Evolutionary conservation across 35 echinoderm and acorn worm species (phyloP).

Genomic region (Amphiura filiformis): DNA sequence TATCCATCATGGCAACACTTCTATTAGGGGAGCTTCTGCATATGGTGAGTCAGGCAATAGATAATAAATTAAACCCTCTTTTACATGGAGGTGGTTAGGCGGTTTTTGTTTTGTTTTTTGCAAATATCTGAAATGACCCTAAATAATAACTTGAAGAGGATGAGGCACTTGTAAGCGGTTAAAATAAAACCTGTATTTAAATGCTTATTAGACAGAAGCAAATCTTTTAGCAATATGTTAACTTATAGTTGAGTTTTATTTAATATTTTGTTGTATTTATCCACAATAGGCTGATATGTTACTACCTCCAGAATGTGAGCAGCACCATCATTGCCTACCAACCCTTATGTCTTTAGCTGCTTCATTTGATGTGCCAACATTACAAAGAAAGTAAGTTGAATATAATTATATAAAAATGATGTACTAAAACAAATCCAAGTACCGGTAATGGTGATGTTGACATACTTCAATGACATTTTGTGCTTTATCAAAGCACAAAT

Average conservation of each 20-base stretch:
- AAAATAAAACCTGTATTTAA: too few relatives aligned
- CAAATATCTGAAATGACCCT: not conserved
- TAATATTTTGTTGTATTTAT: too few relatives aligned
- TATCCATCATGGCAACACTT: slow-evolving; percentile 86
- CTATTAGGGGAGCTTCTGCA: slow-evolving; percentile 86
- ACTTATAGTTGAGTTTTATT: too few relatives aligned
- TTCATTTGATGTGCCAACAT: slow-evolving; percentile 69
- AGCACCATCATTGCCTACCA: slow-evolving; percentile 79
- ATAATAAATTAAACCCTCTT: too few relatives aligned
- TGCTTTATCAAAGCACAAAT: not conserved
- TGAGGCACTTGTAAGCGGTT: too few relatives aligned
- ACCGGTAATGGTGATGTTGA: not conserved
- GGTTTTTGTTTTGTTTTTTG: too few relatives aligned
- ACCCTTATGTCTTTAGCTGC: slow-evolving; percentile 91
- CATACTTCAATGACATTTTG: not conserved
- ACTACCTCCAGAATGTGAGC: slow-evolving; percentile 83
- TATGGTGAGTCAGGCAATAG: slow-evolving; percentile 68
- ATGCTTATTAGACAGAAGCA: too few relatives aligned
- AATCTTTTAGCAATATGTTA: too few relatives aligned
- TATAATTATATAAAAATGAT: not conserved
- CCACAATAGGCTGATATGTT: slow-evolving; percentile 83
- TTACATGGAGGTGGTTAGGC: too few relatives aligned
- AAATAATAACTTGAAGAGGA: not conserved
- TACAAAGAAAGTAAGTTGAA: slow-evolving; percentile 85
- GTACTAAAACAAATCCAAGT: not conserved